A percentile compares a stretch with the other conserved stretches of the same genome.
These are phyloP conservation scores for Stomatorhinus walkeri DNA, from an alignment of 2,797 vertebrate species.

Conservation along the genomic window DNA sequence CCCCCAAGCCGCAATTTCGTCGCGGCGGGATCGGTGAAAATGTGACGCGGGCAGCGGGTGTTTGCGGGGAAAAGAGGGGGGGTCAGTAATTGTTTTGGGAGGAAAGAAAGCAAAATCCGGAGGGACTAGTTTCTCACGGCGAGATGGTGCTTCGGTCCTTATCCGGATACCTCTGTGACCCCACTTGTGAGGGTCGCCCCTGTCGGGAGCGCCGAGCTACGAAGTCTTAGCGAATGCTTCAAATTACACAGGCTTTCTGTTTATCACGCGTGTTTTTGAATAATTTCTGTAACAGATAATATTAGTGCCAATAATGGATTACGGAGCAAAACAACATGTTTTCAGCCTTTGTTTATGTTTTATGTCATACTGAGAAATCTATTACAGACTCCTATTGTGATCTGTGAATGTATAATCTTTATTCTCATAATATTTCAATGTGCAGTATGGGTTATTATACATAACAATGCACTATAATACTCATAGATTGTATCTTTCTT, in stretches of 20 bases:
- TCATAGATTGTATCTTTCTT: not conserved
- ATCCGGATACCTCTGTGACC: constrained; percentile 35
- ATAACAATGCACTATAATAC: not conserved
- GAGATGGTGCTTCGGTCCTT: constrained; percentile 38
- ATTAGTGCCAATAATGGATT: not conserved
- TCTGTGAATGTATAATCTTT: not conserved
- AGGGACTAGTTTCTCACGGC: constrained; percentile 54
- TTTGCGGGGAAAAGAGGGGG: constrained; percentile 4
- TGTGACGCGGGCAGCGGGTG: not conserved
- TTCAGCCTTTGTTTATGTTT: not conserved
- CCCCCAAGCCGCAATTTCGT: not conserved
- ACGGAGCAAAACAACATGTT: not conserved
- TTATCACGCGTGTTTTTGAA: not conserved
- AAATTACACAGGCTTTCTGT: not conserved
- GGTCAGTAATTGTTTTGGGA: constrained; percentile 25
- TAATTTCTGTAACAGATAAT: not conserved
- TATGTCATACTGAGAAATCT: not conserved
- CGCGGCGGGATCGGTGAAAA: not conserved
- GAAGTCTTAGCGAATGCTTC: not conserved
- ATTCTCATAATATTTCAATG: not conserved
- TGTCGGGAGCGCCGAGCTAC: not conserved
- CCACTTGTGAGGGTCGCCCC: not conserved
- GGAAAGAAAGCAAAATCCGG: constrained; percentile 41
- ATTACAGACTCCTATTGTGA: not conserved
- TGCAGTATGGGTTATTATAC: not conserved